These are phyloP conservation scores for Semaprochilodus insignis DNA, from an alignment of 2,797 vertebrate species.

Conservation along the genomic window DNA sequence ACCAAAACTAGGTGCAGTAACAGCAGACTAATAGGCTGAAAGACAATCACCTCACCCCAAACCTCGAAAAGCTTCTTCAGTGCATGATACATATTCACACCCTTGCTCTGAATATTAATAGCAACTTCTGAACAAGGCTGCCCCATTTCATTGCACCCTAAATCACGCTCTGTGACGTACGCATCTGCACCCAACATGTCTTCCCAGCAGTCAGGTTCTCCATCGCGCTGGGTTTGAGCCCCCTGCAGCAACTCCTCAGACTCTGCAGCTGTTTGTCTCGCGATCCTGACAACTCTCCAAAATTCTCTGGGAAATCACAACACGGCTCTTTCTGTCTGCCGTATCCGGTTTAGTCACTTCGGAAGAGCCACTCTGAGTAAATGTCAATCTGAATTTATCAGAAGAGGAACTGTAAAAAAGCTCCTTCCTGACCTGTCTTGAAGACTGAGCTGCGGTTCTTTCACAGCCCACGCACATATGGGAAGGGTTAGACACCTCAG, in stretches of 20 bases:
- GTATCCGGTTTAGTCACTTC: constrained; percentile 32
- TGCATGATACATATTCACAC: not conserved
- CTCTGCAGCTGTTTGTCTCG: constrained; percentile 48
- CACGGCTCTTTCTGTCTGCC: constrained; percentile 32
- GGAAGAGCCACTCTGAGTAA: constrained; percentile 40
- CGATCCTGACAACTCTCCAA: constrained; percentile 36
- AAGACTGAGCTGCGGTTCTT: not conserved
- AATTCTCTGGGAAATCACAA: constrained; percentile 36
- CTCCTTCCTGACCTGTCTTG: constrained; percentile 20
- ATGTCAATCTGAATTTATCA: constrained; percentile 50
- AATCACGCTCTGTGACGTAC: constrained; percentile 5
- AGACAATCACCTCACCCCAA: not conserved
- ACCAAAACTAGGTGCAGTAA: not conserved
- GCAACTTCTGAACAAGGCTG: not conserved
- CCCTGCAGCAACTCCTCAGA: constrained; percentile 31
- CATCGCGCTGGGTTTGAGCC: constrained; percentile 28
- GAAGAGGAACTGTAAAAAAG: constrained; percentile 32
- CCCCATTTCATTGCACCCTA: constrained; percentile 11
- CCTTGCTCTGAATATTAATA: not conserved
- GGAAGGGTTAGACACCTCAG: not conserved
- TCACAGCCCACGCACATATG: constrained; percentile 17
- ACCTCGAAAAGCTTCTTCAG: not conserved
- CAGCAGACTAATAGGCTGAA: not conserved
- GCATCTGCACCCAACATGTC: constrained; percentile 50
- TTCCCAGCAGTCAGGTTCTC: constrained; percentile 26